Percentiles rank a stretch among this genome's conserved stretches.
phyloP scores from a whole-genome alignment of 1,140 invertebrate genomes.

The Ephestia elutella region DNA sequence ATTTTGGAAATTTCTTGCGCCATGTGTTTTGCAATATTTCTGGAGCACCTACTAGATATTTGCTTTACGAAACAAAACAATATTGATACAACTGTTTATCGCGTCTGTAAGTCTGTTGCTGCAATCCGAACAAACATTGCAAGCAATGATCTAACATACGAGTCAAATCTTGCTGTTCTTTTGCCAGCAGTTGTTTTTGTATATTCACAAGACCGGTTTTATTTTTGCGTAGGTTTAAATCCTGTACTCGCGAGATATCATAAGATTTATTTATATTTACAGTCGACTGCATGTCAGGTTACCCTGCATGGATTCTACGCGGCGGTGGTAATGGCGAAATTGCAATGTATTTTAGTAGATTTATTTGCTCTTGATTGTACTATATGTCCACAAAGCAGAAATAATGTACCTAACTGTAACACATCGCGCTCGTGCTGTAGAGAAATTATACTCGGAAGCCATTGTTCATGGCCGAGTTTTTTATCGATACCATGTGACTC shows the following conservation, averaged over 20 bases:
- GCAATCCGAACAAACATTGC: background rate
- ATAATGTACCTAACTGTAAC: background rate
- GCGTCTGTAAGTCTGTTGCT: background rate
- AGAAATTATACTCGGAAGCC: constrained; percentile 33
- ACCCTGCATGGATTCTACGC: too few species aligned
- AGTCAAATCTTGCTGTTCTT: background rate
- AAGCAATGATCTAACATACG: background rate
- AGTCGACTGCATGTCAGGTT: background rate
- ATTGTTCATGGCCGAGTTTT: constrained; percentile 38
- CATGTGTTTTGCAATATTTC: background rate
- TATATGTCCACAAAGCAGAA: background rate
- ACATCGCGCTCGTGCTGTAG: constrained; percentile 12
- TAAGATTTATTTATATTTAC: too few species aligned
- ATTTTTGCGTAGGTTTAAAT: background rate
- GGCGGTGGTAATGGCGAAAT: too few species aligned
- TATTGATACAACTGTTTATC: background rate
- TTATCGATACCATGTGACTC: constrained; percentile 33
- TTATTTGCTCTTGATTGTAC: too few species aligned
- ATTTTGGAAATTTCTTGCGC: too few species aligned
- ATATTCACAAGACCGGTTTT: background rate
- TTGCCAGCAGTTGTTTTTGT: background rate
- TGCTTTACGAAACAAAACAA: background rate
- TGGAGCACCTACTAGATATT: background rate
- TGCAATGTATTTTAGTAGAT: too few species aligned
- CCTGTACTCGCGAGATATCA: too few species aligned